Conservation (phyloP, 2,797 vertebrate species). For the Thaleichthys pacificus region DNA sequence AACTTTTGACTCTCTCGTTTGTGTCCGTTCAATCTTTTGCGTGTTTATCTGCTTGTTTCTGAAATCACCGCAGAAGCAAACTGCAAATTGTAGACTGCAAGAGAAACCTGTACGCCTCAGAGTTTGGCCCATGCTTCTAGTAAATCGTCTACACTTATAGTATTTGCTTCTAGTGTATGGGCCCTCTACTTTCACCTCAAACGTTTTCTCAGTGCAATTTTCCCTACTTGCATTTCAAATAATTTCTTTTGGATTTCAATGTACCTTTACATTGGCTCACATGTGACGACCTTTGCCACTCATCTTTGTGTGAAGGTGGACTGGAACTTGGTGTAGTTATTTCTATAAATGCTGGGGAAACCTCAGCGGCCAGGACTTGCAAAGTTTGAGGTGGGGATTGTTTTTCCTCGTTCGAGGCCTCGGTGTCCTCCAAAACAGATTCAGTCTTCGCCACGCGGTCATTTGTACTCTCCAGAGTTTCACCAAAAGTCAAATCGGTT, state of each 20-base stretch:
- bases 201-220: not conserved
- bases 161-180: conserved; percentile 28
- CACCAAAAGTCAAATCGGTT: not conserved
- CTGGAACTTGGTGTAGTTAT: not conserved
- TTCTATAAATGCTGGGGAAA: not conserved
- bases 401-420: not conserved
- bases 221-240: not conserved
- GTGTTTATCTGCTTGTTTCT: not conserved
- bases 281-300: not conserved
- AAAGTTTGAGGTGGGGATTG: too few relatives aligned
- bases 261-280: conserved; percentile 2
- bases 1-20: not conserved
- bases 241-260: not conserved
- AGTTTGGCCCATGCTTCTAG: not conserved
- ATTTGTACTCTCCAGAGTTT: not conserved
- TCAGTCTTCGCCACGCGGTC: not conserved
- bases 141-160: conserved; percentile 5
- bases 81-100: not conserved
- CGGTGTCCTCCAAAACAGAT: not conserved
- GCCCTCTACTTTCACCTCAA: not conserved
- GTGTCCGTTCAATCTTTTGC: not conserved
- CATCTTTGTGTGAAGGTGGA: too few relatives aligned
- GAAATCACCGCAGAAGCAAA: conserved; percentile 6
- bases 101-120: not conserved
- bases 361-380: not conserved